Conservation (phyloP, 2,113 vertebrate species). For the Cnemophilus loriae region DNA sequence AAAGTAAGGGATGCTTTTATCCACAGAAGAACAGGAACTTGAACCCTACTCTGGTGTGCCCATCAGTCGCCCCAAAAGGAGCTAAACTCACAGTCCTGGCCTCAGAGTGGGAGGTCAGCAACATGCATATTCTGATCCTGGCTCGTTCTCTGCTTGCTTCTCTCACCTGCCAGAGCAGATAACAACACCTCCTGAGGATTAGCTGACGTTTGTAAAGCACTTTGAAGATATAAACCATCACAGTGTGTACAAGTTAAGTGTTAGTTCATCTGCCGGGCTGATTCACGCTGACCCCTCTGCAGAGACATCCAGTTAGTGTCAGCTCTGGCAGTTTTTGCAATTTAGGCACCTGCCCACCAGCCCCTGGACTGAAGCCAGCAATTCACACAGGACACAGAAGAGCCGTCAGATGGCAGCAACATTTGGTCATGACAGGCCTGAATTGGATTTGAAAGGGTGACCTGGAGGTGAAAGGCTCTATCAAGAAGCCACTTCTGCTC, state of each 20-base stretch:
- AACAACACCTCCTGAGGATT: conserved; percentile 39
- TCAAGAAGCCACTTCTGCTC: conserved; percentile 39
- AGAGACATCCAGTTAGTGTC: conserved; percentile 30
- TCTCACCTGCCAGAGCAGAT: conserved; percentile 37
- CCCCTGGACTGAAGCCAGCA: conserved; percentile 43
- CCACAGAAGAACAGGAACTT: not conserved
- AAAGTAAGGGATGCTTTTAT: not conserved
- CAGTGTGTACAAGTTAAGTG: not conserved
- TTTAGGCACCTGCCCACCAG: conserved; percentile 55
- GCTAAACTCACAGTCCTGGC: not conserved
- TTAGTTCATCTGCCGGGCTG: conserved; percentile 33
- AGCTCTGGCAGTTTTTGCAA: conserved; percentile 18
- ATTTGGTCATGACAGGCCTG: conserved; percentile 56
- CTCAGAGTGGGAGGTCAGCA: not conserved
- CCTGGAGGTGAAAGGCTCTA: conserved; percentile 57
- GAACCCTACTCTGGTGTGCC: not conserved
- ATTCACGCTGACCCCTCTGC: conserved; percentile 33
- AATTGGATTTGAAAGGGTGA: conserved; percentile 60
- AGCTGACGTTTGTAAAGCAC: not conserved
- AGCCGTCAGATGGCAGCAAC: conserved; percentile 49
- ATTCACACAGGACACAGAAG: conserved; percentile 21
- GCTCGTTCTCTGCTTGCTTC: not conserved
- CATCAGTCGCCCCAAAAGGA: not conserved
- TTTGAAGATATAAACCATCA: conserved; percentile 18
- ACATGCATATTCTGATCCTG: conserved; percentile 24